A percentile compares a stretch with the other conserved stretches of the same genome.
Conservation (phyloP, 2,888 invertebrate genomes). For the Agapostemon virescens region DNA sequence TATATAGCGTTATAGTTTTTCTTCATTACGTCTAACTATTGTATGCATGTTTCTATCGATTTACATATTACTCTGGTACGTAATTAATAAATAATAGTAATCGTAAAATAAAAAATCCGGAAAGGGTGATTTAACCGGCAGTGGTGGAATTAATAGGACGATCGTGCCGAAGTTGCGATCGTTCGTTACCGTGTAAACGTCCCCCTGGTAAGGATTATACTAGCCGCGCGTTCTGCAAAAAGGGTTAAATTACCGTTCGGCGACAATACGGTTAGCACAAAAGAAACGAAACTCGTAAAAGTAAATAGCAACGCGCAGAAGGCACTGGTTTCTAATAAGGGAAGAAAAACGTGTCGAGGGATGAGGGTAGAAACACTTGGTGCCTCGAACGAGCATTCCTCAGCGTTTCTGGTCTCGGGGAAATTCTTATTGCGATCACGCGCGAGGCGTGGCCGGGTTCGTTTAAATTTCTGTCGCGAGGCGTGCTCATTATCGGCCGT, state of each 20-base stretch:
- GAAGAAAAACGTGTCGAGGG: neutral
- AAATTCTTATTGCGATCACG: conserved; percentile 12
- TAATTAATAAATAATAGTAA: no score
- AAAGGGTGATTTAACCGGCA: no score
- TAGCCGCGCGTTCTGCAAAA: neutral
- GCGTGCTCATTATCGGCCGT: conserved; percentile 55
- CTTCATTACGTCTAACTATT: no score
- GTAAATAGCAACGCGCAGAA: neutral
- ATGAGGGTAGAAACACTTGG: neutral
- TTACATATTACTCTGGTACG: no score
- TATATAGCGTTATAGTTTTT: no score
- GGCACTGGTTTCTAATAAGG: neutral
- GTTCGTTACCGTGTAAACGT: conserved; percentile 17
- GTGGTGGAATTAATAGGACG: no score
- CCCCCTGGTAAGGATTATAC: neutral
- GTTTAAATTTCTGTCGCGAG: conserved; percentile 48
- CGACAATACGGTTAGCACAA: neutral
- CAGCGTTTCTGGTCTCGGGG: neutral
- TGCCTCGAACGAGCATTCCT: neutral
- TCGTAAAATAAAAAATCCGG: no score
- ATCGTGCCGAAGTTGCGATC: conserved; percentile 34
- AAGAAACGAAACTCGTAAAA: no score
- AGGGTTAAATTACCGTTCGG: neutral
- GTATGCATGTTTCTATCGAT: no score
- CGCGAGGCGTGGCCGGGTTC: conserved; percentile 30